These are phyloP conservation scores for Sylvilagus bachmani DNA, from an alignment of 2,113 vertebrate species.

Conservation along the genomic window DNA sequence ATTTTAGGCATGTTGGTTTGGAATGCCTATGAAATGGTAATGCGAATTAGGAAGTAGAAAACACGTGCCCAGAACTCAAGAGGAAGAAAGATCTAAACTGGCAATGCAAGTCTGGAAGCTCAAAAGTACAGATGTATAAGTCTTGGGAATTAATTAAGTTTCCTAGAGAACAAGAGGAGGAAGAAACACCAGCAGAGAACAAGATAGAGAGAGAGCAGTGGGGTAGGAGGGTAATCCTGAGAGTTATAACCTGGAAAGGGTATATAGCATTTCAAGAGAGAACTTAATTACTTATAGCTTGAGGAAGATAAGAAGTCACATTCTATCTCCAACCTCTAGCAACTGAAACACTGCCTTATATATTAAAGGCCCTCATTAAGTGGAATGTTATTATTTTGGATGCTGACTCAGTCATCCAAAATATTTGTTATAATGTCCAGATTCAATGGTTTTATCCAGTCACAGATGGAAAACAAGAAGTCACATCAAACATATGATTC, in stretches of 20 bases:
- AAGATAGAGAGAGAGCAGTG: not conserved
- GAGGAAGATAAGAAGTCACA: not conserved
- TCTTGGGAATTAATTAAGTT: not conserved
- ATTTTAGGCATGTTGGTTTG: not conserved
- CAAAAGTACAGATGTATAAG: not conserved
- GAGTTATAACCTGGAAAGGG: not conserved
- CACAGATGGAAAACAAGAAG: conserved; percentile 29
- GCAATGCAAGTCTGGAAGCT: not conserved
- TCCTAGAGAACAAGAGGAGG: not conserved
- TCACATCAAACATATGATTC: not conserved
- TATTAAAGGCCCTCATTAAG: not conserved
- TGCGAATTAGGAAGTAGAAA: not conserved
- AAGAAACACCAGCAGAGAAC: not conserved
- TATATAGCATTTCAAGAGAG: not conserved
- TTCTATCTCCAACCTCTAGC: not conserved
- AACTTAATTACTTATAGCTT: not conserved
- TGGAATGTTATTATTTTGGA: conserved; percentile 16
- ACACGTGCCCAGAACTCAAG: not conserved
- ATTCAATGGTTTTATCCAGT: conserved; percentile 34
- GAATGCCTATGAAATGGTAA: not conserved
- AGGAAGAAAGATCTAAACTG: not conserved
- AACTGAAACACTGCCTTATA: not conserved
- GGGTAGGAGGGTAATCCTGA: not conserved
- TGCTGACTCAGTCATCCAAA: conserved; percentile 44
- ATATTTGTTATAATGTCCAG: not conserved